Conservation (phyloP, 2,888 invertebrate species). For the Neoitamus cyanurus region DNA sequence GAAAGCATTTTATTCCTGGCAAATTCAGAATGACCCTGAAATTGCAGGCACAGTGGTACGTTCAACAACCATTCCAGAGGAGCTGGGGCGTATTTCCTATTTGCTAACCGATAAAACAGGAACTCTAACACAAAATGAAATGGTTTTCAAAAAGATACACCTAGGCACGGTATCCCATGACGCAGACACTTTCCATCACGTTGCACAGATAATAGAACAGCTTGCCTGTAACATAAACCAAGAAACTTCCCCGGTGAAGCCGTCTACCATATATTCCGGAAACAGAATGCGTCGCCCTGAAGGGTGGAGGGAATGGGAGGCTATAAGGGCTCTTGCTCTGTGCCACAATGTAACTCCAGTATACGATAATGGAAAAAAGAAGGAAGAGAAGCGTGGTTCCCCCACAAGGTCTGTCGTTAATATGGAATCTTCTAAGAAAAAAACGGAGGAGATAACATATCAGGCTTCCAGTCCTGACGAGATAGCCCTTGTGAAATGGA, state of each 20-base stretch:
- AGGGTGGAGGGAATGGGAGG: conserved; percentile 83
- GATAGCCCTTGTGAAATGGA: conserved; percentile 92
- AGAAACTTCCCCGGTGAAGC: conserved; percentile 52
- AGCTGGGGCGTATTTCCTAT: conserved; percentile 95
- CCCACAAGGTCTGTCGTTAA: conserved; percentile 64
- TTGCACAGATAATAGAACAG: conserved; percentile 63
- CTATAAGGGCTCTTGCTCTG: conserved; percentile 92
- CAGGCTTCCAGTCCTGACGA: conserved; percentile 94
- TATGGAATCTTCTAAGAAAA: conserved; percentile 59
- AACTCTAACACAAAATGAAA: conserved; percentile 97
- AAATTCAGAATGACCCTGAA: conserved; percentile 91
- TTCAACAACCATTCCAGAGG: conserved; percentile 98
- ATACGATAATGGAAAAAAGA: conserved; percentile 74
- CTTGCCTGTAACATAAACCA: conserved; percentile 59
- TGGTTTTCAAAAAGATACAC: conserved; percentile 97
- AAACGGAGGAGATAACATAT: conserved; percentile 65
- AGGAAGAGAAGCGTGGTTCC: conserved; percentile 58
- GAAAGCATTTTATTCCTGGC: conserved; percentile 97
- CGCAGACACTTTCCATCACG: conserved; percentile 69
- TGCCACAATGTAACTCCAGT: conserved; percentile 99
- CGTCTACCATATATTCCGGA: conserved; percentile 52
- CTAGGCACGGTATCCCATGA: conserved; percentile 93
- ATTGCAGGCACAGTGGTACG: conserved; percentile 95
- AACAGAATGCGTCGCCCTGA: conserved; percentile 74
- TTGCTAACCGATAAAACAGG: conserved; percentile 99